Evolutionary conservation across 2,888 invertebrate genomes (phyloP).

Genomic region (Oligia fasciuncula): DNA sequence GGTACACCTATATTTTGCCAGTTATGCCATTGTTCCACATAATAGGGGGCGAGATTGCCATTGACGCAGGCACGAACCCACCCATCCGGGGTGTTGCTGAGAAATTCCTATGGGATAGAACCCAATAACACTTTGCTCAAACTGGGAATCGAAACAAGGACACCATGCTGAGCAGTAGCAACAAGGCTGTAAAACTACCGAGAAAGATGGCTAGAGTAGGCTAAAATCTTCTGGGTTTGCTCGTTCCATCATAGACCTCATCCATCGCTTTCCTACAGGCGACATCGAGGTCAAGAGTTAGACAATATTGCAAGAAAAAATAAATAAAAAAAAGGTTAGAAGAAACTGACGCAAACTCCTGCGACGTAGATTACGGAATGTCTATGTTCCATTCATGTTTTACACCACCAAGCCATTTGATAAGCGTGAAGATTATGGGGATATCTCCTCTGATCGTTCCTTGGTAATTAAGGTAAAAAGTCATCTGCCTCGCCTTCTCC

Average conservation of each 20-base stretch:
- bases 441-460: not conserved
- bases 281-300: no score
- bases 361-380: not conserved
- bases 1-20: not conserved
- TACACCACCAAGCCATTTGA: not conserved
- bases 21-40: not conserved
- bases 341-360: not conserved
- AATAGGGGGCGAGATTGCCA: not conserved
- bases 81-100: not conserved
- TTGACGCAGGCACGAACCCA: not conserved
- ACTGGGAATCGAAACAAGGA: not conserved
- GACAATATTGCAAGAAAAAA: no score
- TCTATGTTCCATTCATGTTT: not conserved
- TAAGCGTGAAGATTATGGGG: not conserved
- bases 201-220: not conserved
- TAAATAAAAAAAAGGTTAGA: not conserved
- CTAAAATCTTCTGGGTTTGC: not conserved
- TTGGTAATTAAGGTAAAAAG: not conserved
- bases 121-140: no score
- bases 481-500: not conserved
- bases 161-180: not conserved
- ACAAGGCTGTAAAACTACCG: no score
- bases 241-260: no score
- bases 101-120: not conserved
- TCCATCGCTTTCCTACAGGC: no score